These are phyloP conservation scores for Elegia similella DNA, from an alignment of 2,888 invertebrate species.

Conservation along the genomic window DNA sequence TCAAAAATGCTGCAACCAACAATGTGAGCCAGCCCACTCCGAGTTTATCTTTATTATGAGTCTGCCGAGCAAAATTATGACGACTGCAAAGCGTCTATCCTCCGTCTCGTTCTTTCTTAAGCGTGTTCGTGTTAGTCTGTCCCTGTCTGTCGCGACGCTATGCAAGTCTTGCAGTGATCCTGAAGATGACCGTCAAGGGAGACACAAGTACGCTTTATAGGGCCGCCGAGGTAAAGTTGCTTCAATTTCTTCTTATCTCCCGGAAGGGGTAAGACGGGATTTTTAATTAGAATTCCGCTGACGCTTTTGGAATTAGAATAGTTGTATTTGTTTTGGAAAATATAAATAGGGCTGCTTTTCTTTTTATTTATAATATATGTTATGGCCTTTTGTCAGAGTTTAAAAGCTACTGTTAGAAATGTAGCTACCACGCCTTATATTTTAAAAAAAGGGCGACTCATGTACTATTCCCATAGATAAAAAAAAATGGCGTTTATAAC, in stretches of 20 bases:
- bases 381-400: no score
- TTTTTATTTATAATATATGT: no score
- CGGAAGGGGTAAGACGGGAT: constrained; percentile 17
- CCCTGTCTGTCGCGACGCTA: constrained; percentile 42
- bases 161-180: constrained; percentile 68
- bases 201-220: constrained; percentile 53
- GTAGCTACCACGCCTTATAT: no score
- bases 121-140: constrained; percentile 24
- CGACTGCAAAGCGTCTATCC: constrained; percentile 76
- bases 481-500: no score
- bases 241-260: constrained; percentile 59
- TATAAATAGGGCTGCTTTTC: neutral
- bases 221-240: constrained; percentile 57
- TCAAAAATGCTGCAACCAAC: constrained; percentile 25
- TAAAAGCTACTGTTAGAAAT: no score
- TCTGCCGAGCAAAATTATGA: constrained; percentile 82
- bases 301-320: constrained; percentile 11
- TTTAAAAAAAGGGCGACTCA: no score
- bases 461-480: no score
- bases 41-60: constrained; percentile 80
- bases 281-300: constrained; percentile 24
- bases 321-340: neutral
- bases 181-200: constrained; percentile 58
- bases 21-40: constrained; percentile 38
- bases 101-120: constrained; percentile 41